These are phyloP conservation scores for Pedionomus torquatus DNA, from an alignment of 2,113 vertebrate species.

Conservation along the genomic window DNA sequence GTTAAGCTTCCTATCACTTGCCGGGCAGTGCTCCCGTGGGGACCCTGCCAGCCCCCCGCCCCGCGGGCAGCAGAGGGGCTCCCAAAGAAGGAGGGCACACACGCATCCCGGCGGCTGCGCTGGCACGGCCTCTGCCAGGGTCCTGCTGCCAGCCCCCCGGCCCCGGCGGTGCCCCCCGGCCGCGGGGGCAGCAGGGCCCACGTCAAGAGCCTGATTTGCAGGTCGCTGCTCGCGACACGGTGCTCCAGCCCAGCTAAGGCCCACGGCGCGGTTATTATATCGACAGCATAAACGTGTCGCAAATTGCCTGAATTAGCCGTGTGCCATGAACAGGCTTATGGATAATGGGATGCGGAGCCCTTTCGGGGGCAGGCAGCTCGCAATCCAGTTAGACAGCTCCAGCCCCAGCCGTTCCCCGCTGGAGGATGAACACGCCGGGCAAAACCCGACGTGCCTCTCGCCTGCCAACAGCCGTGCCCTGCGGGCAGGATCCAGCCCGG, in stretches of 20 bases:
- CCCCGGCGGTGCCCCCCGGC: fast-evolving
- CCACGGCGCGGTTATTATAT: background rate
- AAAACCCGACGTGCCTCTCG: background rate
- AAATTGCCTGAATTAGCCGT: constrained; percentile 54
- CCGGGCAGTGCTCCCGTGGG: background rate
- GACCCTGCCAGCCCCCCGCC: background rate
- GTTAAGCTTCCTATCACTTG: constrained; percentile 13
- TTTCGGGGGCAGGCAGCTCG: background rate
- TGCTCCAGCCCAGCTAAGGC: background rate
- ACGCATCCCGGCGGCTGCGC: fast-evolving
- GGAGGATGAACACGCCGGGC: background rate
- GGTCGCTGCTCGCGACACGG: background rate
- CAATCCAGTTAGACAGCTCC: constrained; percentile 19
- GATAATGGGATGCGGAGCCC: constrained; percentile 56
- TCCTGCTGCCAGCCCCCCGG: fast-evolving
- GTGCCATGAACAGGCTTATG: constrained; percentile 51
- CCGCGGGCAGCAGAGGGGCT: background rate
- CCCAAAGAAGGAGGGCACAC: fast-evolving
- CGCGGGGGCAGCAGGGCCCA: background rate
- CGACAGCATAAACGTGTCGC: background rate
- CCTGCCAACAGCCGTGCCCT: background rate
- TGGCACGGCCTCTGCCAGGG: fast-evolving
- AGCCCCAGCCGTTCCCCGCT: background rate
- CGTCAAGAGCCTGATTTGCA: background rate
- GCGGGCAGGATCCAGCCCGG: background rate